phyloP scores from a whole-genome alignment of 2,888 invertebrate genomes.

The Cremastobaeus sp. region DNA sequence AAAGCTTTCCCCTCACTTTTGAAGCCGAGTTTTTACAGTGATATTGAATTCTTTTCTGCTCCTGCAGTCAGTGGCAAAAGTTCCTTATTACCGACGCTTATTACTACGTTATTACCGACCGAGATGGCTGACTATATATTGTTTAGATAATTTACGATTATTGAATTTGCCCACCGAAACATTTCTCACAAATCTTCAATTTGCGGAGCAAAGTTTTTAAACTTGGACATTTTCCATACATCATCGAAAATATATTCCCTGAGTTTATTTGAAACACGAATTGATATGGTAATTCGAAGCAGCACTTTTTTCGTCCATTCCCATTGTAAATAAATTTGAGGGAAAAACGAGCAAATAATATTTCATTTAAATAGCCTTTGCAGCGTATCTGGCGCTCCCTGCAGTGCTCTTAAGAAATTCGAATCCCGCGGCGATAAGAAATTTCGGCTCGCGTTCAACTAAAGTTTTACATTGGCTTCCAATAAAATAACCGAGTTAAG shows the following conservation, averaged over 20 bases:
- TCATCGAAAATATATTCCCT: conserved; percentile 1
- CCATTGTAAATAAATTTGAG: conserved; percentile 32
- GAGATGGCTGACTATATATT: too few relatives aligned
- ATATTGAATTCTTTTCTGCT: too few relatives aligned
- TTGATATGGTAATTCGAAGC: conserved; percentile 15
- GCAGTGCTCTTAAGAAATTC: conserved; percentile 33
- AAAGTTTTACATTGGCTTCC: conserved; percentile 37
- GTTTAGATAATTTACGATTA: too few relatives aligned
- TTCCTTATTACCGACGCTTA: too few relatives aligned
- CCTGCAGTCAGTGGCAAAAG: too few relatives aligned
- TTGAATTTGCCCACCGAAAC: conserved; percentile 66
- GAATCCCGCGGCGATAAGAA: conserved; percentile 29
- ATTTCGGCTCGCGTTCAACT: conserved; percentile 33
- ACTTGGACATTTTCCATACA: not conserved
- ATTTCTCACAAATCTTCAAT: too few relatives aligned
- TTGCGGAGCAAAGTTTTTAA: too few relatives aligned
- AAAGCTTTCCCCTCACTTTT: too few relatives aligned
- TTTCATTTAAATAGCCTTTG: conserved; percentile 36
- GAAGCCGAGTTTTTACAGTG: too few relatives aligned
- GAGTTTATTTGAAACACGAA: conserved; percentile 10
- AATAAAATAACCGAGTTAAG: conserved; percentile 39
- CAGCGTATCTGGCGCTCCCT: conserved; percentile 9
- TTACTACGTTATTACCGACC: too few relatives aligned
- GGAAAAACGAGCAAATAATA: conserved; percentile 29
- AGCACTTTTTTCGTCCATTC: conserved; percentile 19